These are phyloP conservation scores for Nephila pilipes DNA, from an alignment of 1,140 invertebrate genomes.

Conservation along the genomic window DNA sequence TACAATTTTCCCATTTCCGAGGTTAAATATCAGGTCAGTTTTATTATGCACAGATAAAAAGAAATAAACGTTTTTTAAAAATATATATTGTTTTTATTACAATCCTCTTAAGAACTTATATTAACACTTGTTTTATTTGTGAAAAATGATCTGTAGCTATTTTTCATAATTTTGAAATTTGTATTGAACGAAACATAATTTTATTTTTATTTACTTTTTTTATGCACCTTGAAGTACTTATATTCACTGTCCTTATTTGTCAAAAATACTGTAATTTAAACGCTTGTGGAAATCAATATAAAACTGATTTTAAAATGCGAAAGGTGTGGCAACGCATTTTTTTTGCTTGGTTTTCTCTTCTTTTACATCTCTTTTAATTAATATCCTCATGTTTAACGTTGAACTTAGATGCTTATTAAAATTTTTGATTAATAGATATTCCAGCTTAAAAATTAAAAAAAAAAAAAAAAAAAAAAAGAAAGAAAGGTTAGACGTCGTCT, in stretches of 20 bases:
- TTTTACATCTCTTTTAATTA: slow-evolving; percentile 10
- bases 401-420: slow-evolving; percentile 19
- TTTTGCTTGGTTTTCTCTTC: neutral
- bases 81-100: too few species aligned
- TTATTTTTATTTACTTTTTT: neutral
- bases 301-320: neutral
- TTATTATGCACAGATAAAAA: too few species aligned
- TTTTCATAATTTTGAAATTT: too few species aligned
- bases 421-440: slow-evolving; percentile 39
- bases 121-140: too few species aligned
- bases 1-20: too few species aligned
- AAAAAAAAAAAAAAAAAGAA: too few species aligned
- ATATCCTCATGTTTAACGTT: slow-evolving; percentile 1
- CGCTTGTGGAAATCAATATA: neutral
- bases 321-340: neutral
- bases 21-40: too few species aligned
- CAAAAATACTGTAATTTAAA: neutral
- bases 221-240: neutral
- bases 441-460: neutral
- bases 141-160: too few species aligned
- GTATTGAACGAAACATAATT: too few species aligned
- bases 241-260: neutral
- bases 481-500: neutral
- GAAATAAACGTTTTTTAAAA: too few species aligned
- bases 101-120: too few species aligned